Evolutionary conservation across 1,140 invertebrate species (phyloP), one percentile per base, ranked within the genome.

Genomic region (Liolophura sinensis): DNA sequence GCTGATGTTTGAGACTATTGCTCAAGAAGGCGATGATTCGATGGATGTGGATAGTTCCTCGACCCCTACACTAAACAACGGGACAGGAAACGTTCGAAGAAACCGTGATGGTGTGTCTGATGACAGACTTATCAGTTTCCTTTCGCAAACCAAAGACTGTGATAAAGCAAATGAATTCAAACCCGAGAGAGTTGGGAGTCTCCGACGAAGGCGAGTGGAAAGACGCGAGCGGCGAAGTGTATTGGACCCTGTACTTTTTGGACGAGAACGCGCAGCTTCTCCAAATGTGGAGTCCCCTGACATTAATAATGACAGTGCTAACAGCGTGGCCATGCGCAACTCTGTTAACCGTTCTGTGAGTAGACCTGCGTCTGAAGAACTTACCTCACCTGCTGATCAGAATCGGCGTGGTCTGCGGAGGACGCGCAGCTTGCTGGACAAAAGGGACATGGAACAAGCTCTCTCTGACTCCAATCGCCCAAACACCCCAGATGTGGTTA

Each of bases 241-340:
- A 40, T n/a, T n/a, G 25, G 31, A 62, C 20, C 18, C 46, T 71
- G n/a, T 62, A 27, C 49, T 61, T 7, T 55, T 58, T 40, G 73
- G 71, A 11, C 63, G 80, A 20, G 80, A 82, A 71, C 65, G 78
- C n/a, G 77, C 76, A 3, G 60, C 77, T 4, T 81, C 79, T 11
- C 79, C 79, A 31, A 67, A 66, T 51, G 46, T 73, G 31, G 31
- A 40, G 31, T 3, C 31, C 31, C 9, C 31, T 3, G 31, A 40
- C 9, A 40, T 40, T 40, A 40, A 40, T 9, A 40, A 40, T 40
- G 31, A 40, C 31, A 40, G 9, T 40, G 31, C 9, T 40, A 40
- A 40, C 31, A 40, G 31, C 31, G 31, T 54, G 51, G 24, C 51
- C 7, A 7, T 54, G 51, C 51, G 18, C 24, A n/a, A 54, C 24